Conservation (phyloP, 2,113 vertebrate genomes). For the Hyla sarda region DNA sequence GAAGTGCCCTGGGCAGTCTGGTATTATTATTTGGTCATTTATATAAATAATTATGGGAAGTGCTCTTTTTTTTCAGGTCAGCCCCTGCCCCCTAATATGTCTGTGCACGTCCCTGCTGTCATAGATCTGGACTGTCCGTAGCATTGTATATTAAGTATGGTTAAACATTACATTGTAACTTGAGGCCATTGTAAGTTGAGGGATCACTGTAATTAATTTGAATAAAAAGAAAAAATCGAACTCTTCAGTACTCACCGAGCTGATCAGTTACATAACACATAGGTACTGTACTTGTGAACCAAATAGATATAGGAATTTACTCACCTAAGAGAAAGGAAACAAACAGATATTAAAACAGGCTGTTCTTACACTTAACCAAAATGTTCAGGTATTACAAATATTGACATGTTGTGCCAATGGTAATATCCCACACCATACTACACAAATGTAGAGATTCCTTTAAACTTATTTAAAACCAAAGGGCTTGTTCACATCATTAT, state of each 20-base stretch:
- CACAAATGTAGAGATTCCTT: neutral
- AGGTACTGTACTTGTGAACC: slow-evolving; percentile 59
- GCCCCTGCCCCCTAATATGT: no score
- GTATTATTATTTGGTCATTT: no score
- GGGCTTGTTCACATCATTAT: neutral
- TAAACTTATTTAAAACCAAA: neutral
- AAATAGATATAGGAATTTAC: slow-evolving; percentile 70
- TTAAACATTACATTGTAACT: no score
- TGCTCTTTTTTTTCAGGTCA: no score
- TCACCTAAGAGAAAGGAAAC: slow-evolving; percentile 70
- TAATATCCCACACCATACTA: neutral
- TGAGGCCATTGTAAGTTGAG: no score
- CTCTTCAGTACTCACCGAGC: slow-evolving; percentile 74
- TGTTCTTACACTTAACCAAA: neutral
- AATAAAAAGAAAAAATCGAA: no score
- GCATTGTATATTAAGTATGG: no score
- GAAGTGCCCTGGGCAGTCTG: no score
- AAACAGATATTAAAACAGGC: slow-evolving; percentile 27
- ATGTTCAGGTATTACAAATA: neutral
- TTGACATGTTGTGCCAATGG: neutral
- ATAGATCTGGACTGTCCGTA: no score
- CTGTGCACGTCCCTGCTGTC: no score
- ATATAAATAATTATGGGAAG: no score
- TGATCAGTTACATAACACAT: slow-evolving; percentile 63
- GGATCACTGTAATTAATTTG: no score